Base-by-base conservation (phyloP, 35 echinoderm and acorn worm genomes). In the Ophioderma brevispina region DNA sequence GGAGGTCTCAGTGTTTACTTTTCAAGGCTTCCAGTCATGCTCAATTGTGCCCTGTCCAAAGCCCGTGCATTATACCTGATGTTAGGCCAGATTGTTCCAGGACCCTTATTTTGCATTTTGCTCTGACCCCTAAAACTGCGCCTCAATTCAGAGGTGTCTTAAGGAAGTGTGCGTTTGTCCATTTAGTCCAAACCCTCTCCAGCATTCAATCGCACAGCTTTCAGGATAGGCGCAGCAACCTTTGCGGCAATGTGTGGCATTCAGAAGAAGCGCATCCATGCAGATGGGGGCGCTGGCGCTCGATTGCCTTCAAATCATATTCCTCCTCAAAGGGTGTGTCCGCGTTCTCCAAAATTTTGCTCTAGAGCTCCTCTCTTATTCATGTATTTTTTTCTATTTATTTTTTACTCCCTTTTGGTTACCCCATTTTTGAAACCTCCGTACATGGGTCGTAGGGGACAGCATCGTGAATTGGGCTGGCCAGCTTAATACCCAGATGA, bases 211-310 rank as follows among this genome's bases (percentile, higher is more conserved):
- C 35, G 31, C 85, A 87, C 40, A 77, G 85, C 77, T 87, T n/a
- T 87, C 38, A 52, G 85, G 1, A 87, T 87, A 28, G 85, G 85
- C 1, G 85, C 85, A 1, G 85, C 85, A 1, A 70, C 55, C n/a
- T 32, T 13, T 32, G 85, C 64, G 59, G 10, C 39, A 1, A 49
- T 59, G n/a, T 28, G 25, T 14, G 85, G 85, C 4, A 33, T 77
- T 23, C 36, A 63, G 31, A 70, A 87, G 30, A 37, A 52, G 3
- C 85, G 77, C 31, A 87, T 87, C n/a, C 13, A 38, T 35, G 13
- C 36, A 21, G 28, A 38, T 87, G n/a, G 36, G 85, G 85, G 0
- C 8, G 85, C 30, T 87, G 85, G 85, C 1, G 37, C 10, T 87
- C 64, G 4, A 36, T 30, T 13, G 85, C 85, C 1, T 87, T 77